Percentiles rank a stretch among this genome's conserved stretches.
Evolutionary conservation across 2,113 vertebrate genomes (phyloP).

Genomic region (Coregonus clupeaformis): DNA sequence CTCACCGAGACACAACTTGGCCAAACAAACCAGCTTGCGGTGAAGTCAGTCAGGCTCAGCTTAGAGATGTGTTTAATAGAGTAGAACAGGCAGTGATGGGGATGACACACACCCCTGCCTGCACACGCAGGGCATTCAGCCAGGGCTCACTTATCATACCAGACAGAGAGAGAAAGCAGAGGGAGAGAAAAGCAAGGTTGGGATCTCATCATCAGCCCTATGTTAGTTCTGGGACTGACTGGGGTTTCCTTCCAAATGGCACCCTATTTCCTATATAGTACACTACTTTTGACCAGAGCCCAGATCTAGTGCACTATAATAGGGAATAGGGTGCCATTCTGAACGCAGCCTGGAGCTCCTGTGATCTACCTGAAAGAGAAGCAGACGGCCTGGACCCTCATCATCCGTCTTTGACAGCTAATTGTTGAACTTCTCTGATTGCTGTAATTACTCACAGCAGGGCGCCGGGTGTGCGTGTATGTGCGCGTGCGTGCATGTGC

Average conservation of each 20-base stretch:
- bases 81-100: slow-evolving; percentile 30
- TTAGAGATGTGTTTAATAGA: slow-evolving; percentile 53
- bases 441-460: slow-evolving; percentile 55
- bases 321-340: too few species aligned
- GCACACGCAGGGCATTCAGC: not conserved
- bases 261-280: too few species aligned
- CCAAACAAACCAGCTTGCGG: slow-evolving; percentile 68
- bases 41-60: slow-evolving; percentile 57
- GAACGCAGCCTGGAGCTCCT: slow-evolving; percentile 23
- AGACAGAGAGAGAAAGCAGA: slow-evolving; percentile 33
- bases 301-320: too few species aligned
- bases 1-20: slow-evolving; percentile 54
- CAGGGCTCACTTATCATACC: not conserved
- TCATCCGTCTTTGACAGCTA: slow-evolving; percentile 67
- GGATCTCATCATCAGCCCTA: too few species aligned
- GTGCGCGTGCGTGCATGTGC: too few species aligned
- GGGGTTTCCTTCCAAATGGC: too few species aligned
- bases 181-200: slow-evolving; percentile 17
- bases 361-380: slow-evolving; percentile 64
- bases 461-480: too few species aligned
- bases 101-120: slow-evolving; percentile 4
- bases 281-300: too few species aligned
- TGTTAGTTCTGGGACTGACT: too few species aligned
- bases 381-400: slow-evolving; percentile 48
- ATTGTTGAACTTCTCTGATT: slow-evolving; percentile 75